phyloP scores from a whole-genome alignment of 2,888 invertebrate species.

The Ochropleura leucogaster region DNA sequence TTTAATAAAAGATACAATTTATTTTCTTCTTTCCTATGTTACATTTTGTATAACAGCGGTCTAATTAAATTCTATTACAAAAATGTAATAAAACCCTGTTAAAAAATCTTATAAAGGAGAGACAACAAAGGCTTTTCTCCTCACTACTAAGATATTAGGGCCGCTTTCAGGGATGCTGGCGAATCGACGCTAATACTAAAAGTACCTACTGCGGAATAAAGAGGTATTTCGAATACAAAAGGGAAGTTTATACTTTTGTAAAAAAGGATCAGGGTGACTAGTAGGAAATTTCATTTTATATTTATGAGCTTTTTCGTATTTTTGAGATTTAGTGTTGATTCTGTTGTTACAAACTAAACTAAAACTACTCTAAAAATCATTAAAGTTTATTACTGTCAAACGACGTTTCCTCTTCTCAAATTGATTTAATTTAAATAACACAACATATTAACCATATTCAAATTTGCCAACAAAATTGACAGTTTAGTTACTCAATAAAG shows the following conservation, averaged over 20 bases:
- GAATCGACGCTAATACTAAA: background rate
- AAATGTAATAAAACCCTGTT: background rate
- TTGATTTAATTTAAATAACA: too few species aligned
- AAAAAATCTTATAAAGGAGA: background rate
- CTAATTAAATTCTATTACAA: background rate
- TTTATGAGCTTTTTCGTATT: background rate
- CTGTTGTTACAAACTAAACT: too few species aligned
- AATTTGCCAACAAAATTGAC: too few species aligned
- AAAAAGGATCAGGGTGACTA: background rate
- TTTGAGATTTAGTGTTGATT: background rate
- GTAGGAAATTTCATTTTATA: background rate
- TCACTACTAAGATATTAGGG: background rate
- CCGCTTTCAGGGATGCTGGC: background rate
- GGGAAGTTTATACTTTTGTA: background rate
- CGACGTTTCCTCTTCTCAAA: too few species aligned
- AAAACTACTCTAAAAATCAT: too few species aligned
- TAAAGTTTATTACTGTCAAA: too few species aligned
- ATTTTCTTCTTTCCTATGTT: background rate
- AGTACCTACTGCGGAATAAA: background rate
- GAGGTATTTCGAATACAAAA: slow-evolving; percentile 8
- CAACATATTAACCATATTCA: too few species aligned
- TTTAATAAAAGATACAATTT: background rate
- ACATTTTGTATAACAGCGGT: background rate
- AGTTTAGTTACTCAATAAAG: too few species aligned
- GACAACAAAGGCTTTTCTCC: slow-evolving; percentile 6